Base-by-base conservation (phyloP, 2,888 invertebrate species). In the Cerceris rybyensis region DNA sequence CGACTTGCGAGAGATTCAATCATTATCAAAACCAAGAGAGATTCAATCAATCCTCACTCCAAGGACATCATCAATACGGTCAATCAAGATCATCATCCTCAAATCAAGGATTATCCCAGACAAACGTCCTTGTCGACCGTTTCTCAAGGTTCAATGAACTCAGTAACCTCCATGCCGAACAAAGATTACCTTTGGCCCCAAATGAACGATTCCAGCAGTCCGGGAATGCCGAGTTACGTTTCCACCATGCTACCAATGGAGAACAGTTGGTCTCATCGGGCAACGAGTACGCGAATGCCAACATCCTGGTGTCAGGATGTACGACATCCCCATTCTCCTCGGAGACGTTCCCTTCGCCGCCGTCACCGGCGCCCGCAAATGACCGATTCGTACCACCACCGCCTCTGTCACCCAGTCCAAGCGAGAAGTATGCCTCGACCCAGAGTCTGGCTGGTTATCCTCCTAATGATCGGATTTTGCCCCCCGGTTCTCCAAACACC, bases 341-440 rank as follows among this genome's bases (percentile, higher is more conserved):
- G 92, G 92, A 93, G 83, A 93, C 93, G 75, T 93, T 94, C 90
- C 94, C 94, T 78, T 92, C 91, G 52, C 94, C 94, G 70, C 94
- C 94, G 39, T 94, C 94, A 64, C 94, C 94, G 69, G 94, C 94
- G 70, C 94, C 94, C 16, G 93, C 93, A 50, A 93, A 93, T 88
- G 94, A 94, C 86, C 91, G 93, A 63, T 94, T 93, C 88, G 94
- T 95, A 85, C 95, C 95, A 65, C 93, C 94, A 87, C 95, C 95
- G 87, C 95, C 95, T 90, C 93, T 95, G 88, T 95, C 95, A 89
- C 95, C 95, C 91, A 94, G 94, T 71, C 92, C 91, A 80, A 93
- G 94, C 85, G 92, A 92, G 78, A 91, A 92, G 83, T 91, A 91
- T 73, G 89, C 90, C 74, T 92, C 91, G 43, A 89, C 89, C 55